Conservation (phyloP, 2,797 vertebrate genomes). For the Triplophysa bombifrons region DNA sequence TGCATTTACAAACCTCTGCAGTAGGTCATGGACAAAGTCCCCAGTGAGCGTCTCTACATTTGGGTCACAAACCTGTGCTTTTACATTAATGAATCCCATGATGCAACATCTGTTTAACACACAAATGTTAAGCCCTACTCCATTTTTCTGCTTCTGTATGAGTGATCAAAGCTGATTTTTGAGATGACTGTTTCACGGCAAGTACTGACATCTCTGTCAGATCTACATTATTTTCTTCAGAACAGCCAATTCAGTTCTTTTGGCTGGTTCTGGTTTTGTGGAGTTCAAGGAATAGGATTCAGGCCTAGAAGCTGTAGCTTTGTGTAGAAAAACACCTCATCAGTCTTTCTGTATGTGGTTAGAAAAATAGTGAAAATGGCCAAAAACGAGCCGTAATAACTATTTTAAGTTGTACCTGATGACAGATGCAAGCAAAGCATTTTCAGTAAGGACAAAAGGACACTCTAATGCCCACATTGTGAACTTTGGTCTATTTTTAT, state of each 20-base stretch:
- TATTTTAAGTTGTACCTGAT: not conserved
- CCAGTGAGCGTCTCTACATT: too few species aligned
- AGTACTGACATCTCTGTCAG: too few species aligned
- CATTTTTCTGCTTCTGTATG: too few species aligned
- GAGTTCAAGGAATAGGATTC: not conserved
- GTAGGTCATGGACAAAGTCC: too few species aligned
- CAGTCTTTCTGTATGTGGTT: not conserved
- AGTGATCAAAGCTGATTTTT: too few species aligned
- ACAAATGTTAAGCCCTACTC: not conserved
- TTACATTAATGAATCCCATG: not conserved
- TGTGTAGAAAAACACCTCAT: not conserved
- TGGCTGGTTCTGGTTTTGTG: too few species aligned
- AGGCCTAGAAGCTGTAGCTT: not conserved
- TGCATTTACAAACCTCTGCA: too few species aligned
- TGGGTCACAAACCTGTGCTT: not conserved
- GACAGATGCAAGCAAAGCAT: not conserved
- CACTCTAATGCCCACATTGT: constrained; percentile 12
- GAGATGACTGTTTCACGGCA: not conserved
- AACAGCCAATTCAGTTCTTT: too few species aligned
- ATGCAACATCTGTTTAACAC: not conserved
- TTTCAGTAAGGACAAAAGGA: constrained; percentile 12
- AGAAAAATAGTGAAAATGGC: not conserved
- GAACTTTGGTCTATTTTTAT: constrained; percentile 53
- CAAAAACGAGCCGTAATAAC: not conserved
- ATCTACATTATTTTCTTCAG: too few species aligned